A percentile compares a stretch with the other conserved stretches of the same genome.
Conservation (phyloP, 2,888 invertebrate species). For the Didymodactylos carnosus region DNA sequence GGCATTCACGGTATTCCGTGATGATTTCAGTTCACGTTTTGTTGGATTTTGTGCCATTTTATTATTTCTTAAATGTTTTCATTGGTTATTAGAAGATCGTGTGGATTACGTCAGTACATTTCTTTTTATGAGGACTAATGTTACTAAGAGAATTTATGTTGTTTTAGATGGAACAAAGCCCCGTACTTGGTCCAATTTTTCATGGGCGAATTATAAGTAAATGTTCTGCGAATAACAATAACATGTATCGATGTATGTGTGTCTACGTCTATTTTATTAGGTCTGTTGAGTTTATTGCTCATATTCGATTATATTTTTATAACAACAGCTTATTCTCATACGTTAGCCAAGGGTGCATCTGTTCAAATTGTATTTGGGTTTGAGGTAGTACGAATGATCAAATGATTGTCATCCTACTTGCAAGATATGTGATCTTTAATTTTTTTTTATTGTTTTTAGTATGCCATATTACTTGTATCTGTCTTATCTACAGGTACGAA, state of each 20-base stretch:
- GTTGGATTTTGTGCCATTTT: slow-evolving; percentile 86
- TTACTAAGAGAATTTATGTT: background rate
- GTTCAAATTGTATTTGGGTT: slow-evolving; percentile 97
- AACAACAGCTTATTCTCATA: slow-evolving; percentile 75
- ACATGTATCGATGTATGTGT: background rate
- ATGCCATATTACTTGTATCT: slow-evolving; percentile 80
- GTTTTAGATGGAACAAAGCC: slow-evolving; percentile 89
- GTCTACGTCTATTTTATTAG: slow-evolving; percentile 23
- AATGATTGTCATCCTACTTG: background rate
- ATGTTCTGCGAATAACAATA: background rate
- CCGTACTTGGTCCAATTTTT: slow-evolving; percentile 80
- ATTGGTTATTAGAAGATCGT: slow-evolving; percentile 95
- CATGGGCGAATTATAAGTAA: slow-evolving; percentile 53
- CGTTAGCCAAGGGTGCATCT: slow-evolving; percentile 73
- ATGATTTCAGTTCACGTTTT: slow-evolving; percentile 86
- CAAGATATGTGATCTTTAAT: background rate
- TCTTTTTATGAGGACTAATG: slow-evolving; percentile 14
- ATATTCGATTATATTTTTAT: slow-evolving; percentile 69
- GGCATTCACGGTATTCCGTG: slow-evolving; percentile 92
- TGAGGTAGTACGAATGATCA: slow-evolving; percentile 46
- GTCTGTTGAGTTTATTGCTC: slow-evolving; percentile 56
- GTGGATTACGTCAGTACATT: slow-evolving; percentile 75
- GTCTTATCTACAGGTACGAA: slow-evolving; percentile 78
- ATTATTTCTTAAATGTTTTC: slow-evolving; percentile 90
- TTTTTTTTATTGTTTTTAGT: slow-evolving; percentile 36